Percentiles rank a stretch among this genome's conserved stretches.
phyloP scores from a whole-genome alignment of 2,113 vertebrate genomes.

The Campylorhamphus procurvoides region DNA sequence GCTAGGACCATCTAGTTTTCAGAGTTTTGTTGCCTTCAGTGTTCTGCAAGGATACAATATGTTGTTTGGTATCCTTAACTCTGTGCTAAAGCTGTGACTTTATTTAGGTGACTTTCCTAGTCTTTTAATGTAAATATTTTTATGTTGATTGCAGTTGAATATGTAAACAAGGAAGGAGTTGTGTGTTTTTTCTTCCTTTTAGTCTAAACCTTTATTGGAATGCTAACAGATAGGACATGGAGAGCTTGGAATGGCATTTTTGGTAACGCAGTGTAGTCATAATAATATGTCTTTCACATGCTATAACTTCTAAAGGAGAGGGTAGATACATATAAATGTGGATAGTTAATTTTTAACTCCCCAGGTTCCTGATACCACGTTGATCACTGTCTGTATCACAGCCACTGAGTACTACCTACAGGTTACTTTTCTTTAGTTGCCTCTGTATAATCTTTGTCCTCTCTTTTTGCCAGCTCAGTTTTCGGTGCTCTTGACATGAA shows the following conservation, averaged over 20 bases:
- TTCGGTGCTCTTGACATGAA: not conserved
- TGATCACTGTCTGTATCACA: not conserved
- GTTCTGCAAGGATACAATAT: not conserved
- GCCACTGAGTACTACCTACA: not conserved
- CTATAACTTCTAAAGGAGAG: not conserved
- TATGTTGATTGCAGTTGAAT: not conserved
- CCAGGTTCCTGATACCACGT: not conserved
- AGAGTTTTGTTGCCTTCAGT: not conserved
- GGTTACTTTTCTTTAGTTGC: not conserved
- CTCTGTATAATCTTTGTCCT: not conserved
- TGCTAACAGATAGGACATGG: not conserved
- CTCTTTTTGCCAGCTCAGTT: not conserved
- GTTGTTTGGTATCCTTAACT: not conserved
- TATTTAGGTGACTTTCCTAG: not conserved
- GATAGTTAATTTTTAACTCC: not conserved
- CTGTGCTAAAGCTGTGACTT: not conserved
- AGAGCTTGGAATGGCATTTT: not conserved
- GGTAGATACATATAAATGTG: not conserved
- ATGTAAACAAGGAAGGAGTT: not conserved
- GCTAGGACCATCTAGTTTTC: not conserved
- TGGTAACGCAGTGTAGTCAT: not conserved
- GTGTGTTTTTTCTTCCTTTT: not conserved
- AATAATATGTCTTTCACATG: not conserved
- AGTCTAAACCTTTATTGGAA: not conserved
- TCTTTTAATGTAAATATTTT: not conserved